Conservation (phyloP, 2,797 vertebrate genomes). For the Sitta carolinensis region DNA sequence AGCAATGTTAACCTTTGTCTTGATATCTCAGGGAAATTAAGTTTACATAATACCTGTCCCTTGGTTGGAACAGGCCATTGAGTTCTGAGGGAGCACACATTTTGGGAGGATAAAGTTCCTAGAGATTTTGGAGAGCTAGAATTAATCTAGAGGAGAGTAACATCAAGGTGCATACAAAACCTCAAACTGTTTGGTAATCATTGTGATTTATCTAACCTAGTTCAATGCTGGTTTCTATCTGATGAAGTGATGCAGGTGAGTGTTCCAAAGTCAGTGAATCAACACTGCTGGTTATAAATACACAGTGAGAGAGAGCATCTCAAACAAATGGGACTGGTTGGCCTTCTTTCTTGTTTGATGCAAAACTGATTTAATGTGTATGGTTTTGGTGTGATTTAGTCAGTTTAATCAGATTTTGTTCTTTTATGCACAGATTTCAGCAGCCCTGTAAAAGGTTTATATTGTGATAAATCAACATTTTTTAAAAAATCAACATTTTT, state of each 20-base stretch:
- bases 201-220: not conserved
- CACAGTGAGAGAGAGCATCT: not conserved
- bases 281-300: not conserved
- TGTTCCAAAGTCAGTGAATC: not conserved
- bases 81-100: not conserved
- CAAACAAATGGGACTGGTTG: not conserved
- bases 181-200: not conserved
- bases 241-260: not conserved
- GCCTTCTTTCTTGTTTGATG: not conserved
- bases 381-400: not conserved
- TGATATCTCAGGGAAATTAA: not conserved
- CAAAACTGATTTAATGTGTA: not conserved
- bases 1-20: constrained; percentile 20
- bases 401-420: not conserved
- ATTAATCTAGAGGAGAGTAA: not conserved
- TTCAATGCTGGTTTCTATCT: not conserved
- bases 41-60: not conserved
- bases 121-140: not conserved
- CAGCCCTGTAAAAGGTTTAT: not conserved
- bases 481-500: not conserved
- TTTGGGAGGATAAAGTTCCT: not conserved
- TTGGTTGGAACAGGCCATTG: not conserved
- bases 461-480: not conserved
- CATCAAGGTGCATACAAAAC: not conserved
- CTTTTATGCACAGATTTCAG: not conserved